These are phyloP conservation scores for Cassiopea xamachana DNA, from an alignment of 30 jellyfish, hydroid and myxozoan species.

Conservation along the genomic window DNA sequence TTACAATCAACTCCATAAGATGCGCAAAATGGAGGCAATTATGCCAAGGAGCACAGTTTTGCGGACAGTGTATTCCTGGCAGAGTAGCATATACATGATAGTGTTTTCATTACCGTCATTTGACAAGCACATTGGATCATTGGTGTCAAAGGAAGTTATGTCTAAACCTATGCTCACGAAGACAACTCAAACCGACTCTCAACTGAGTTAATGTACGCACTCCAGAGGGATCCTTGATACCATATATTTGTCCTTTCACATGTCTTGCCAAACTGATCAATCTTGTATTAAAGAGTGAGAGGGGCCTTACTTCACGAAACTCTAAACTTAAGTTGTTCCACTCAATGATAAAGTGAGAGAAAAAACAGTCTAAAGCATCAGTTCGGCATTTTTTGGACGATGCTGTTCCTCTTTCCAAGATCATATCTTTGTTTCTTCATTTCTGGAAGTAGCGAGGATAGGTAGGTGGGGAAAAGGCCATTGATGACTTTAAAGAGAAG, in stretches of 20 bases:
- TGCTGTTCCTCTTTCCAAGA: slow-evolving; percentile 4
- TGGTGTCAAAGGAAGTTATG: slow-evolving; percentile 27
- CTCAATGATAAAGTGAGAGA: neutral
- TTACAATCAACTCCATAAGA: slow-evolving; percentile 46
- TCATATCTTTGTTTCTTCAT: slow-evolving; percentile 19
- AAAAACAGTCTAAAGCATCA: slow-evolving; percentile 16
- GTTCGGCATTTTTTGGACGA: slow-evolving; percentile 31
- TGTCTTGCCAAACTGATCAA: slow-evolving; percentile 44
- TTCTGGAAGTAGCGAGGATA: slow-evolving; percentile 21
- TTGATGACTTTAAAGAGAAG: slow-evolving; percentile 15
- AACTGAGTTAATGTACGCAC: slow-evolving; percentile 32
- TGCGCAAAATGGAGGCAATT: slow-evolving; percentile 25
- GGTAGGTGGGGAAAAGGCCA: slow-evolving; percentile 42
- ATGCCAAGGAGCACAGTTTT: slow-evolving; percentile 50
- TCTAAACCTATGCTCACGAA: slow-evolving; percentile 16
- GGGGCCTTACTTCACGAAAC: slow-evolving; percentile 36
- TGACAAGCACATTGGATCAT: slow-evolving; percentile 47
- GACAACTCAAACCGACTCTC: slow-evolving; percentile 43
- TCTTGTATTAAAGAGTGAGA: slow-evolving; percentile 29
- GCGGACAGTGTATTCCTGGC: slow-evolving; percentile 41
- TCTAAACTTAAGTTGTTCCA: slow-evolving; percentile 45
- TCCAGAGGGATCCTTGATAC: slow-evolving; percentile 31
- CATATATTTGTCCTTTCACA: slow-evolving; percentile 26
- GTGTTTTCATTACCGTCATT: slow-evolving; percentile 30
- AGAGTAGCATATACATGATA: slow-evolving; percentile 33